Percentiles rank a stretch among this genome's conserved stretches.
Conservation (phyloP, 2,888 invertebrate genomes). For the Gastracanthus pulcherrimus region DNA sequence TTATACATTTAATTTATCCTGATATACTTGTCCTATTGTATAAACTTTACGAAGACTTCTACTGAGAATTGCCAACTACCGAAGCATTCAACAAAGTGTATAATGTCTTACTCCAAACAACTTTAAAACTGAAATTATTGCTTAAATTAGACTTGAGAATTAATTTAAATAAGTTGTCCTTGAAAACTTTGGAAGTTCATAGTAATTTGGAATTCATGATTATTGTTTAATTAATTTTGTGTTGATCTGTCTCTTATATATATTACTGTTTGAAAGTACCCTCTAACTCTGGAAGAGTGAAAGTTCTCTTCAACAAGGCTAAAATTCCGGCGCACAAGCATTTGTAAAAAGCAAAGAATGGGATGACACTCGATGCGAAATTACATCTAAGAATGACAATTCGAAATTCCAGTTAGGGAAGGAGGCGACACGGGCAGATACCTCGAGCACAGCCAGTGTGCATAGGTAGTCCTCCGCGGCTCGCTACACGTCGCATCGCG, state of each 20-base stretch:
- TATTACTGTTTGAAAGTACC: no score
- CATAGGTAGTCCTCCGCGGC: background rate
- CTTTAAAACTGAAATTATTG: background rate
- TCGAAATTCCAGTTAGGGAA: background rate
- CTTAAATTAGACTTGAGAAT: background rate
- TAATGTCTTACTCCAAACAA: background rate
- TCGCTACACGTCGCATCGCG: background rate
- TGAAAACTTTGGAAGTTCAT: no score
- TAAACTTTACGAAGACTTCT: background rate
- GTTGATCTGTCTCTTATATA: no score
- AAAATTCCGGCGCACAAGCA: background rate
- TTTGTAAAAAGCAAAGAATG: background rate
- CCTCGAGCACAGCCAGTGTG: no score
- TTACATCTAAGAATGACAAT: background rate
- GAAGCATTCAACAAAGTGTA: background rate
- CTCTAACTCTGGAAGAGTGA: no score
- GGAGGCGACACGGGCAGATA: background rate
- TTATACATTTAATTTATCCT: background rate
- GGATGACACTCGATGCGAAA: background rate
- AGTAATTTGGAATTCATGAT: no score
- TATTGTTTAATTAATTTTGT: no score
- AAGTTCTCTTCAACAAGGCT: background rate
- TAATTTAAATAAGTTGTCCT: background rate
- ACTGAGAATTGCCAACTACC: background rate
- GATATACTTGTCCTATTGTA: background rate